Evolutionary conservation across 2,888 invertebrate genomes (phyloP).

Genomic region (Spodoptera picta): DNA sequence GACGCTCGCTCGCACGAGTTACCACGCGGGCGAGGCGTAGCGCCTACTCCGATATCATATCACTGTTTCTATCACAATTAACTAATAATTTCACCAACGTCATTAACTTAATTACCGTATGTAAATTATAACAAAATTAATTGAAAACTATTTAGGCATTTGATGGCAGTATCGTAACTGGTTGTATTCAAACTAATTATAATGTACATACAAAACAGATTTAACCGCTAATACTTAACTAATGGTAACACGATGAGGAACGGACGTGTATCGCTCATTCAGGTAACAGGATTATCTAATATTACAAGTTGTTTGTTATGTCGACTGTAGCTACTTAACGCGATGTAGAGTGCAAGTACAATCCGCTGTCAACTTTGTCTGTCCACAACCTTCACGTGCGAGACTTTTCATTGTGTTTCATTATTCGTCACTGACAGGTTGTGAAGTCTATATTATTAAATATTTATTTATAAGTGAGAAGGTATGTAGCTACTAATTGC

Average conservation of each 20-base stretch:
- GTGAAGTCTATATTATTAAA: constrained; percentile 26
- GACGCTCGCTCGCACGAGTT: constrained; percentile 12
- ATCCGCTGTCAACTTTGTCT: constrained; percentile 22
- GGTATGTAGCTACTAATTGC: constrained; percentile 45
- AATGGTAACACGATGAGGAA: constrained; percentile 88
- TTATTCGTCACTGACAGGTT: constrained; percentile 20
- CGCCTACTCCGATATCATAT: constrained; percentile 66
- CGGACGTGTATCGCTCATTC: constrained; percentile 84
- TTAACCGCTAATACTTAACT: constrained; percentile 82
- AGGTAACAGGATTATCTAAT: constrained; percentile 82
- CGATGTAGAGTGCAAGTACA: constrained; percentile 31
- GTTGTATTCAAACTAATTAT: constrained; percentile 84
- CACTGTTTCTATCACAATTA: constrained; percentile 86
- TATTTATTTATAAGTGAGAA: constrained; percentile 32
- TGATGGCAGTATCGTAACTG: constrained; percentile 88
- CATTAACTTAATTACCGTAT: constrained; percentile 75
- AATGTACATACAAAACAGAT: constrained; percentile 84
- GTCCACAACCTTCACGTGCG: constrained; percentile 29
- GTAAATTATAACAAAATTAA: constrained; percentile 77
- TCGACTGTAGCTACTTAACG: constrained; percentile 50
- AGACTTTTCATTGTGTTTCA: constrained; percentile 19
- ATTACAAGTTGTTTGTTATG: constrained; percentile 54
- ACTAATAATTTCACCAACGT: constrained; percentile 84
- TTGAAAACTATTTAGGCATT: constrained; percentile 87
- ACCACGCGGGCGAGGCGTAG: constrained; percentile 19